Conservation (phyloP, 2,888 invertebrate genomes). For the Zelleria hepariella region DNA sequence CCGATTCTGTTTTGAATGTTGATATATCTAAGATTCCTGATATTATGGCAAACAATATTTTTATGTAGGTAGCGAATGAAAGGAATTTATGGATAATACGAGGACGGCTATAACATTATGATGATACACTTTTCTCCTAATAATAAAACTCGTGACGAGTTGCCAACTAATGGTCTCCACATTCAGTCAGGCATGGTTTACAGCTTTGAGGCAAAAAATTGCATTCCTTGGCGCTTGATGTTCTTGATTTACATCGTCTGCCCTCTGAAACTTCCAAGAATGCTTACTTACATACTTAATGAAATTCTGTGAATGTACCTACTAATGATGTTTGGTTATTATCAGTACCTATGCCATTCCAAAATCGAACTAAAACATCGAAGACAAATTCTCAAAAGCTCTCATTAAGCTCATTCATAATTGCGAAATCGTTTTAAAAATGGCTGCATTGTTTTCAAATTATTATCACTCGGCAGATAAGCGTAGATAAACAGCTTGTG, state of each 20-base stretch:
- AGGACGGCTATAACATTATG: background rate
- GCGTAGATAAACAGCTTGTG: background rate
- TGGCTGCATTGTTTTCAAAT: too few relatives aligned
- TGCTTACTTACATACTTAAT: too few relatives aligned
- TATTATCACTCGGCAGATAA: background rate
- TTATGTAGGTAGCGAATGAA: background rate
- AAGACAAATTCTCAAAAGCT: too few relatives aligned
- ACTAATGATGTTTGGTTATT: too few relatives aligned
- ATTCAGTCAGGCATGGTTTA: background rate
- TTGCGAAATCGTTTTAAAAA: too few relatives aligned
- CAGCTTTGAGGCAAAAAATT: background rate
- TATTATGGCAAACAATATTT: background rate
- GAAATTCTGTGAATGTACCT: too few relatives aligned
- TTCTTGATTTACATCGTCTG: background rate
- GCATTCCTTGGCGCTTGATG: background rate
- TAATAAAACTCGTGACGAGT: slow-evolving; percentile 1
- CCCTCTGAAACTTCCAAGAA: background rate
- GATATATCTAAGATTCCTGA: background rate
- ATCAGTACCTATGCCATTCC: too few relatives aligned
- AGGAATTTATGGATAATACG: background rate
- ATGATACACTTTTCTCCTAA: background rate
- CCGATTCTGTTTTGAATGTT: background rate
- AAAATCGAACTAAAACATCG: too few relatives aligned
- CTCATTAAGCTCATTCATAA: too few relatives aligned
- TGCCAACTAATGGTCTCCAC: background rate